These are phyloP conservation scores for Apodemia zela DNA, from an alignment of 2,888 invertebrate species.

Conservation along the genomic window DNA sequence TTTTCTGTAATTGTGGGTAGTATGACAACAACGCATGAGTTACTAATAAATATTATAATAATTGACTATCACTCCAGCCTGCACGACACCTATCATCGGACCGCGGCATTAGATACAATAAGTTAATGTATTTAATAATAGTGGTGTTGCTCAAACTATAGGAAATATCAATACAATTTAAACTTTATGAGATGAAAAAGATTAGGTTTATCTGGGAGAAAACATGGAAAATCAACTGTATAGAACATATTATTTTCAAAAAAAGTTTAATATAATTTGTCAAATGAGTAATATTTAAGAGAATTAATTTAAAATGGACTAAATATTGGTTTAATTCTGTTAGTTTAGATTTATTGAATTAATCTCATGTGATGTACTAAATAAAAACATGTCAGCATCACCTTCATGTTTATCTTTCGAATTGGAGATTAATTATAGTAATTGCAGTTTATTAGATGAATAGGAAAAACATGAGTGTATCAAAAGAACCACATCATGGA, in stretches of 20 bases:
- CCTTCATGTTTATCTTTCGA: no score
- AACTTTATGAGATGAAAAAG: not conserved
- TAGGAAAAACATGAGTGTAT: no score
- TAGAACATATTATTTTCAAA: not conserved
- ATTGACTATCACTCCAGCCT: slow-evolving; percentile 66
- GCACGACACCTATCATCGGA: slow-evolving; percentile 24
- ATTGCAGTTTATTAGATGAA: no score
- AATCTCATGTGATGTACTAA: no score
- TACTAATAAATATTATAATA: slow-evolving; percentile 56
- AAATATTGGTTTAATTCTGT: no score
- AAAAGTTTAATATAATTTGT: no score
- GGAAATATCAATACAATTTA: not conserved
- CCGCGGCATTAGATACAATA: not conserved
- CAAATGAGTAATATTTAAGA: no score
- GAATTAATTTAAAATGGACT: no score
- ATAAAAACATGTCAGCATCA: no score
- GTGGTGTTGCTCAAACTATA: not conserved
- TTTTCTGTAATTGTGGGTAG: slow-evolving; percentile 16
- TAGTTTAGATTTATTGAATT: no score
- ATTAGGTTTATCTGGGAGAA: not conserved
- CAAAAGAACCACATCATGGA: no score
- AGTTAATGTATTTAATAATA: slow-evolving; percentile 16
- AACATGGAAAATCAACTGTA: not conserved
- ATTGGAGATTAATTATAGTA: no score
- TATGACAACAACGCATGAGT: slow-evolving; percentile 43